Evolutionary conservation across 2,797 vertebrate species (phyloP), one percentile per base, ranked within the genome.

Genomic region (Ctenopoma kingsleyae): DNA sequence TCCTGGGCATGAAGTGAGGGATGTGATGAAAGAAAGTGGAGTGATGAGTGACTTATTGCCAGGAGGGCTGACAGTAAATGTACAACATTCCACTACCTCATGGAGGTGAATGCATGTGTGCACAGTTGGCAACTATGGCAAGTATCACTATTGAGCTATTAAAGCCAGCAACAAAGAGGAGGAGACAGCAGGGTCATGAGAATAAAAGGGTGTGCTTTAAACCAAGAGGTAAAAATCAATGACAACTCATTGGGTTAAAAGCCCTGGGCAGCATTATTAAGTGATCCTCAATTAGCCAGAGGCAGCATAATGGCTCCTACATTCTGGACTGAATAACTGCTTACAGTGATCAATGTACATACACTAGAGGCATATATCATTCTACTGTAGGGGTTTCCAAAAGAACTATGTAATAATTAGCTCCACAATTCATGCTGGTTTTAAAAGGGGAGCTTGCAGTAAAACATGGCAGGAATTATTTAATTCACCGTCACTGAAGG

Each of bases 191-290:
- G 74, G 81, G 76, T 83, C 73, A 75, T 63, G 76, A 74, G 51
- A 84, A 71, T 53, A 57, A 77, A 73, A 57, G 71, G 73, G 67
- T 25, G 57, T 63, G 71, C 72, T 72, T 71, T 56, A 84, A 79
- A 81, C 60, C 46, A 20, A 76, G 76, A 84, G 51, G 73, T 53
- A 86, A 90, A 44, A 93, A 94, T 94, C 93, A 85, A 94, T 94
- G 88, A 66, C 63, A 86, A 82, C 87, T 92, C 90, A 92, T 91
- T 88, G 86, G 84, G 85, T 91, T 92, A 92, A 93, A 90, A 94
- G 92, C 91, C 75, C 71, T 22, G 74, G 74, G 78, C 75, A 69
- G 73, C 57, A 52, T 89, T 87, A 91, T 92, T 90, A 92, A 87
- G 83, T 81, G 83, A 68, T 78, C 77, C 83, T 91, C 87, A 91